A percentile compares a stretch with the other conserved stretches of the same genome.
These are phyloP conservation scores for Zenarchopterus dispar DNA, from an alignment of 2,797 vertebrate species.

Conservation along the genomic window DNA sequence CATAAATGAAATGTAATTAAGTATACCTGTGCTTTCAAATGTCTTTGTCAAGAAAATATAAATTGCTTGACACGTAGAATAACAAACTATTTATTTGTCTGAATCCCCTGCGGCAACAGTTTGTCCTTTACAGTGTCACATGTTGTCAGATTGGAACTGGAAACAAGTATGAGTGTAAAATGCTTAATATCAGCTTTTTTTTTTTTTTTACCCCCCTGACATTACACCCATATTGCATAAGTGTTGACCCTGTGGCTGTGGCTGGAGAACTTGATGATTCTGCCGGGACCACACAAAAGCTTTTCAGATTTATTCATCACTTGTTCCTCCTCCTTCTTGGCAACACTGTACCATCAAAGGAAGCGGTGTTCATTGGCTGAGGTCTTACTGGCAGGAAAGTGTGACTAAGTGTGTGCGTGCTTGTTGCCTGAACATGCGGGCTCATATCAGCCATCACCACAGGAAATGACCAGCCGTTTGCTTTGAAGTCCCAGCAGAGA, in stretches of 20 bases:
- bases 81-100: slow-evolving; percentile 9
- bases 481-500: slow-evolving; percentile 80
- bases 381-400: slow-evolving; percentile 59
- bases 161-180: slow-evolving; percentile 15
- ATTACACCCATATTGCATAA: slow-evolving; percentile 64
- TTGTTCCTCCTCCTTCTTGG: slow-evolving; percentile 51
- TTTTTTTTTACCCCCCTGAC: slow-evolving; percentile 16
- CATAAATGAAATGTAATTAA: slow-evolving; percentile 22
- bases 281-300: slow-evolving; percentile 49
- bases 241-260: slow-evolving; percentile 48
- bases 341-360: slow-evolving; percentile 63
- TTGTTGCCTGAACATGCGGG: slow-evolving; percentile 62
- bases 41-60: slow-evolving; percentile 1
- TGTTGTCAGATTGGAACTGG: slow-evolving; percentile 10
- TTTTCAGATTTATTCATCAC: slow-evolving; percentile 50
- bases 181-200: slow-evolving; percentile 33
- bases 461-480: slow-evolving; percentile 78
- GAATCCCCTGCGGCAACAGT: not conserved
- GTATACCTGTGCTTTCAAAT: slow-evolving; percentile 16
- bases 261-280: slow-evolving; percentile 50
- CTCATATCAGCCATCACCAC: slow-evolving; percentile 74
- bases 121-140: slow-evolving; percentile 8
- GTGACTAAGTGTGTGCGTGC: slow-evolving; percentile 66
- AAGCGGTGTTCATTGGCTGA: slow-evolving; percentile 54
- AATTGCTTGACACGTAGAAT: slow-evolving; percentile 7